Evolutionary conservation across 2,888 invertebrate genomes (phyloP).

Genomic region (Xestobium rufovillosum): DNA sequence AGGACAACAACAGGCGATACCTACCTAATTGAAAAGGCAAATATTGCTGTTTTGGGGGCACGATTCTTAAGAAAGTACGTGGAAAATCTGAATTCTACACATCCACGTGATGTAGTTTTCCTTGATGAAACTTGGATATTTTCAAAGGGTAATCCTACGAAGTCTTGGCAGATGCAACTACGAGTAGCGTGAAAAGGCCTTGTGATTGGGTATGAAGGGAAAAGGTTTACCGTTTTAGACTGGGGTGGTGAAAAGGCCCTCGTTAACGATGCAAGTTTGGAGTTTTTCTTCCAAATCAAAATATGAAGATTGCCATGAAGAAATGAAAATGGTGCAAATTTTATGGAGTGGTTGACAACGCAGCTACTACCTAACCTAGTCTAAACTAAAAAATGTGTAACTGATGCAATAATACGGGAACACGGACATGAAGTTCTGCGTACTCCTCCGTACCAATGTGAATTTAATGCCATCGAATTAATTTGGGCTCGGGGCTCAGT

Average conservation of each 20-base stretch:
- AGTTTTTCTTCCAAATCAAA: neutral
- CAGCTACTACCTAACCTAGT: too few relatives aligned
- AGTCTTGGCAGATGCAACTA: too few relatives aligned
- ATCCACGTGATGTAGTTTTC: neutral
- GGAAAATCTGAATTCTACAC: neutral
- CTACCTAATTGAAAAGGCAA: neutral
- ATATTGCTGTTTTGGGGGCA: neutral
- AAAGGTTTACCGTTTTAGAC: neutral
- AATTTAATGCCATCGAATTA: too few relatives aligned
- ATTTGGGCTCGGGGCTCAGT: too few relatives aligned
- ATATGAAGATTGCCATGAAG: neutral
- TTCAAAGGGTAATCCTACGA: neutral
- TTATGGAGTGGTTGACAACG: too few relatives aligned
- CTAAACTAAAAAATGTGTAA: too few relatives aligned
- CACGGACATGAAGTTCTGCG: too few relatives aligned
- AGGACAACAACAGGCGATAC: neutral
- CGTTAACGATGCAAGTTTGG: conserved; percentile 1
- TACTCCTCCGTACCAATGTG: too few relatives aligned
- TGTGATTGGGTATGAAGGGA: neutral
- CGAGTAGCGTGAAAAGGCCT: too few relatives aligned
- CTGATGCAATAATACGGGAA: too few relatives aligned
- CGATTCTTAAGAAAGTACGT: conserved; percentile 2
- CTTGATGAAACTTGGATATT: conserved; percentile 2
- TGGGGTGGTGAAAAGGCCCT: neutral
- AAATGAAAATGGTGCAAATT: too few relatives aligned